Evolutionary conservation across 2,888 invertebrate genomes (phyloP).

Genomic region (Rhopalosiphum nymphaeae): DNA sequence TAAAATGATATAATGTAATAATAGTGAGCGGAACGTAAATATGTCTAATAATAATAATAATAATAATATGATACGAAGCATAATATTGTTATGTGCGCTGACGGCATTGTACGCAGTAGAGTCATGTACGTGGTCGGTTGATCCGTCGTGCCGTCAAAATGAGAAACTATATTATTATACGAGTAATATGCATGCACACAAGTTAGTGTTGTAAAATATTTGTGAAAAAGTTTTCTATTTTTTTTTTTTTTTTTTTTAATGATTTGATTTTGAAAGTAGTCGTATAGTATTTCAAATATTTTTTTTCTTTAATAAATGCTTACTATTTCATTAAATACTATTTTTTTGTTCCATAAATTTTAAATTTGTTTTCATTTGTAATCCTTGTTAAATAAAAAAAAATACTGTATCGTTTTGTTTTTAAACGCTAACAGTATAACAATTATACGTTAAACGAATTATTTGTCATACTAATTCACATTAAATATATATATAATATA

Average conservation of each 20-base stretch:
- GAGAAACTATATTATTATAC: not conserved
- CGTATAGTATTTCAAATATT: not conserved
- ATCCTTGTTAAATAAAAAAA: not conserved
- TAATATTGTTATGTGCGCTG: not conserved
- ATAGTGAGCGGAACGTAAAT: not conserved
- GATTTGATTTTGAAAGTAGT: not conserved
- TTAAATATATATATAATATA: not conserved
- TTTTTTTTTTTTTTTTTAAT: not conserved
- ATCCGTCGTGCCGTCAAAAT: not conserved
- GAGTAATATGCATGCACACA: not conserved
- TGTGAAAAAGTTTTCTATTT: not conserved
- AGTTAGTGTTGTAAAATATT: not conserved
- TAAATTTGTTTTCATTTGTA: not conserved
- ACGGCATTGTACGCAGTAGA: too few relatives aligned
- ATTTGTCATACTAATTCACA: not conserved
- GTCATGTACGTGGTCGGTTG: not conserved
- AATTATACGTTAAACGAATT: not conserved
- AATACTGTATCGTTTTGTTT: not conserved
- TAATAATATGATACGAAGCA: not conserved
- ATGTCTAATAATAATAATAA: not conserved
- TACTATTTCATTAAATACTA: not conserved
- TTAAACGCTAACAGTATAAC: not conserved
- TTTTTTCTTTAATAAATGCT: not conserved
- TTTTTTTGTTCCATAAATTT: not conserved
- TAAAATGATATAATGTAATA: not conserved